A percentile compares a stretch with the other conserved stretches of the same genome.
These are phyloP conservation scores for Pherbina coryleti DNA, from an alignment of 2,888 invertebrate genomes.

Conservation along the genomic window DNA sequence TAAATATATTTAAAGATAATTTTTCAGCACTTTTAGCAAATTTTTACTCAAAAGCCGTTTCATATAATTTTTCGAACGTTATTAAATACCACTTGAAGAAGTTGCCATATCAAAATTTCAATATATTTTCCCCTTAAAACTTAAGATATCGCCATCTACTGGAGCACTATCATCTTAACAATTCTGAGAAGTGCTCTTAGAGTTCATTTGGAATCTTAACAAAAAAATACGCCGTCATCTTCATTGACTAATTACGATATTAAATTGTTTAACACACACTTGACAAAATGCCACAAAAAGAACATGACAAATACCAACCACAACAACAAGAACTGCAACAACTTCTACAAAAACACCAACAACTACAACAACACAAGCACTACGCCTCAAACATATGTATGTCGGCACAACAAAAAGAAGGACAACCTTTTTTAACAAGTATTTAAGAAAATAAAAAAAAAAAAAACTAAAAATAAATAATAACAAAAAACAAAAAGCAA, in stretches of 20 bases:
- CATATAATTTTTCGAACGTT: too few species aligned
- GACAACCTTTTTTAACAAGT: neutral
- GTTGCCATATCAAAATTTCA: too few species aligned
- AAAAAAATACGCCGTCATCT: neutral
- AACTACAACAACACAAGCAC: neutral
- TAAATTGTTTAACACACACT: slow-evolving; percentile 41
- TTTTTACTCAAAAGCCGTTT: too few species aligned
- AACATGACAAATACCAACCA: neutral
- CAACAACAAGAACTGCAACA: neutral
- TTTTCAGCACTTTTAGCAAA: too few species aligned
- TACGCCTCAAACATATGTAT: neutral
- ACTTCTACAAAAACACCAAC: neutral
- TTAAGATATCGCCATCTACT: too few species aligned
- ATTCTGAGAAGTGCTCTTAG: too few species aligned
- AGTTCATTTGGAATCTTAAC: too few species aligned
- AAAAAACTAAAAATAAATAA: neutral
- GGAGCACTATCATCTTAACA: too few species aligned
- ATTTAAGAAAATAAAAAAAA: neutral
- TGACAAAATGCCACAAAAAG: slow-evolving; percentile 31
- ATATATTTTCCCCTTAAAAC: too few species aligned
- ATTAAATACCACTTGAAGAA: too few species aligned
- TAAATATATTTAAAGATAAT: too few species aligned
- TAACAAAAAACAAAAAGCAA: neutral
- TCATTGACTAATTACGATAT: slow-evolving; percentile 43
- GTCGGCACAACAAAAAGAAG: neutral